These are phyloP conservation scores for Sebastes taczanowskii DNA, from an alignment of 2,797 vertebrate species.

Conservation along the genomic window DNA sequence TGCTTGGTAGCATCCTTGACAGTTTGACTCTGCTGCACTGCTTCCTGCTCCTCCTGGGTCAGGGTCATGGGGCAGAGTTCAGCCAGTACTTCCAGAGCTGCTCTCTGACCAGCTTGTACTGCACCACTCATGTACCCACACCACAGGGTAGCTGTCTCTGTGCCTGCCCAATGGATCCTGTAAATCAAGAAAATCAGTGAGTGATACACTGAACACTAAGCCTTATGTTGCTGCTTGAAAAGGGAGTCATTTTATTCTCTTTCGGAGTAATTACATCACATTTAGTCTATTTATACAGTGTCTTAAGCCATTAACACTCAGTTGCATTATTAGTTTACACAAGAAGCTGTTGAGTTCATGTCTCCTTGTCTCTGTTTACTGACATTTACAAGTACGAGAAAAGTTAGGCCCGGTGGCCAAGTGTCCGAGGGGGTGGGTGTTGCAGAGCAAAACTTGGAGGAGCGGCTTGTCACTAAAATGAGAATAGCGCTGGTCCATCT, in stretches of 20 bases:
- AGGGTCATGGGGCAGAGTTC: slow-evolving; percentile 64
- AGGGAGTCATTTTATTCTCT: neutral
- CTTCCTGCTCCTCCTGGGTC: slow-evolving; percentile 64
- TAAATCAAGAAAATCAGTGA: neutral
- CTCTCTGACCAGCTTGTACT: slow-evolving; percentile 78
- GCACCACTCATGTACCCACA: slow-evolving; percentile 83
- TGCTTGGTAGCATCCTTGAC: neutral
- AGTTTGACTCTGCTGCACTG: neutral
- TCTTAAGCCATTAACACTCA: neutral
- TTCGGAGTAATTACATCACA: neutral
- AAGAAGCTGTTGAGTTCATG: neutral
- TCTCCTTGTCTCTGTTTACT: slow-evolving; percentile 7
- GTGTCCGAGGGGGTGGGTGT: neutral
- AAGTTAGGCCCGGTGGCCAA: neutral
- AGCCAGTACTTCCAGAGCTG: slow-evolving; percentile 78
- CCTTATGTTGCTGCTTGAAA: neutral
- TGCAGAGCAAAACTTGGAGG: neutral
- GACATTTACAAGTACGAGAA: neutral
- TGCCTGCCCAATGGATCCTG: slow-evolving; percentile 84
- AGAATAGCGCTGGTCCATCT: neutral
- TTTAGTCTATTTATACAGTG: neutral
- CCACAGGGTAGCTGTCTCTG: slow-evolving; percentile 82
- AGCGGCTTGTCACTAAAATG: neutral
- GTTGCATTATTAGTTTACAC: neutral
- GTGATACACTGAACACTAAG: neutral